A percentile compares a stretch with the other conserved stretches of the same genome.
phyloP scores from a whole-genome alignment of 2,888 invertebrate species.

The Synanthedon andrenaeformis region DNA sequence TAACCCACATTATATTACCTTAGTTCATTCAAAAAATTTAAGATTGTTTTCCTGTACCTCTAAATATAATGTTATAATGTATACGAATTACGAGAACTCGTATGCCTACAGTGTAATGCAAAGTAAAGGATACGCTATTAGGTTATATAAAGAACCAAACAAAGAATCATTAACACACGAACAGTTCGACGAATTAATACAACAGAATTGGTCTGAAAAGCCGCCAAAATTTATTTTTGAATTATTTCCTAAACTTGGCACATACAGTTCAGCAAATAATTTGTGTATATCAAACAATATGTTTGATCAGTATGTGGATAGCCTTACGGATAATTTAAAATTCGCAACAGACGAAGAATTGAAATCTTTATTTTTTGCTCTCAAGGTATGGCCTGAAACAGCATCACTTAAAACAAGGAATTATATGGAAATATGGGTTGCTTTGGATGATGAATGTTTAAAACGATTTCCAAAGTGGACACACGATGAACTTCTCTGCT shows the following conservation, averaged over 20 bases:
- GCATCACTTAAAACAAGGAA: conserved; percentile 65
- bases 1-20: too few species aligned
- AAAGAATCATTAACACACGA: conserved; percentile 15
- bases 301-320: conserved; percentile 50
- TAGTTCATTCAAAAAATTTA: too few species aligned
- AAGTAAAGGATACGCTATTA: conserved; percentile 37
- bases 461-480: conserved; percentile 57
- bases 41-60: conserved; percentile 2
- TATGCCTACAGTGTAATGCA: conserved; percentile 50
- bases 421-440: conserved; percentile 74
- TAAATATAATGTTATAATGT: conserved; percentile 33
- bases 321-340: conserved; percentile 62
- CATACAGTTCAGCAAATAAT: conserved; percentile 35
- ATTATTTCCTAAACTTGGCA: conserved; percentile 35
- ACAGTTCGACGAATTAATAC: conserved; percentile 25
- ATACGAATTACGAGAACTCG: conserved; percentile 48
- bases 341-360: conserved; percentile 71
- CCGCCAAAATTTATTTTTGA: conserved; percentile 30
- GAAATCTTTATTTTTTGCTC: conserved; percentile 53
- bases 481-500: conserved; percentile 63
- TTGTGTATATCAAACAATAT: conserved; percentile 41
- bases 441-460: conserved; percentile 75
- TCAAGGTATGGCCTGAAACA: conserved; percentile 66
- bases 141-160: conserved; percentile 14
- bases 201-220: conserved; percentile 33